These are phyloP conservation scores for Cydia fagiglandana DNA, from an alignment of 1,140 invertebrate species.

Conservation along the genomic window DNA sequence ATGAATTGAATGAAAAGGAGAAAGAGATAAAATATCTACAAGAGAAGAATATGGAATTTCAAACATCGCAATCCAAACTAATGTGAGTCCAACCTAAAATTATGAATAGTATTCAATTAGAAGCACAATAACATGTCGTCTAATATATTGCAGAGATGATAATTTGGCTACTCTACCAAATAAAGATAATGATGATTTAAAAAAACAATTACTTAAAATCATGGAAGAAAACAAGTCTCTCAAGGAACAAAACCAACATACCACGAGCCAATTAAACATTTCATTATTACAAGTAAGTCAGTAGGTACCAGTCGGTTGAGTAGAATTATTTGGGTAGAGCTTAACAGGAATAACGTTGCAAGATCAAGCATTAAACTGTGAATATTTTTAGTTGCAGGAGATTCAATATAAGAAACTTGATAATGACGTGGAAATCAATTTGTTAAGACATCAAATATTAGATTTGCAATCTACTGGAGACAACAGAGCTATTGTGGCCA, in stretches of 20 bases:
- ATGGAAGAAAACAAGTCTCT: constrained; percentile 53
- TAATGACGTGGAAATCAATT: constrained; percentile 80
- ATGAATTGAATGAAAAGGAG: constrained; percentile 51
- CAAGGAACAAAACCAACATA: constrained; percentile 53
- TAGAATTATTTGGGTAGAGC: no score
- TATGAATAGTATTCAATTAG: background rate
- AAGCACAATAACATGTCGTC: background rate
- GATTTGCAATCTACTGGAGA: constrained; percentile 83
- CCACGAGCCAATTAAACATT: constrained; percentile 52
- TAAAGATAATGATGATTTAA: constrained; percentile 53
- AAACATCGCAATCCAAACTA: constrained; percentile 51
- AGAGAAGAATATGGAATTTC: constrained; percentile 47
- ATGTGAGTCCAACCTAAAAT: constrained; percentile 50
- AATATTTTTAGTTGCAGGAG: constrained; percentile 55
- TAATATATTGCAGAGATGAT: constrained; percentile 51
- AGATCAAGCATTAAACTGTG: no score
- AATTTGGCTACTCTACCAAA: constrained; percentile 43
- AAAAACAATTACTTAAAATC: constrained; percentile 50
- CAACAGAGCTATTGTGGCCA: constrained; percentile 82
- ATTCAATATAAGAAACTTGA: constrained; percentile 55
- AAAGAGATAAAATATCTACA: constrained; percentile 50
- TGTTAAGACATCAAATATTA: constrained; percentile 82
- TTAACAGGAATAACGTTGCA: no score
- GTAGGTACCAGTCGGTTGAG: background rate
- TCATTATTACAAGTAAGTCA: constrained; percentile 49